Evolutionary conservation across 2,113 vertebrate species (phyloP), one percentile per base, ranked within the genome.

Genomic region (Ictalurus furcatus): DNA sequence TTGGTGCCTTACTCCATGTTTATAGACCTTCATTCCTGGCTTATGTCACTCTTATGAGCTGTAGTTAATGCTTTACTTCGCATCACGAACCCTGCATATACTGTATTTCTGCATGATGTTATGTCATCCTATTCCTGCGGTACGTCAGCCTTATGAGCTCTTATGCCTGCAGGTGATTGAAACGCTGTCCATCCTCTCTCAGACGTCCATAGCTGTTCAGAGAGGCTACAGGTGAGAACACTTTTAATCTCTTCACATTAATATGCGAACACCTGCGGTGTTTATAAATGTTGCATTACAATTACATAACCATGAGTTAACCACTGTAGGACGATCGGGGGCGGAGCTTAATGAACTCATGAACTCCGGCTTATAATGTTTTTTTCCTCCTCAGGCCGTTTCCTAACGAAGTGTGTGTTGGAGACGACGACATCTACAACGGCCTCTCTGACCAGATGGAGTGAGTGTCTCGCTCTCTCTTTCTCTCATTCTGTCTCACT

Each of bases 401-500:
- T 92, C 97, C 97, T 54, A 93, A 95, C 0, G 96, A 96, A 37
- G 96, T 95, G 6, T 95, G 92, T n/a, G 34, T 95, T 65, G 91
- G 94, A 1, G 97, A 99, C 13, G 97, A 99, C 0, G 97, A 98
- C 63, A 94, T 98, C 92, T 99, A 99, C 94, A 98, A 94, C 0
- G 97, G 97, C 65, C 95, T 99, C 28, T 98, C 98, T 0, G 98
- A 98, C 92, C 95, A 97, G 93, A 98, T 98, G 0, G 98, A 99
- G 98, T 99, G 92, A 97, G 97, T 94, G 37, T 85, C 8, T 61
- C 58, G 54, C 16, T 54, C 28, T 21, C n/a, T 40, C 69, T 4
- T 21, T 59, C 54, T 63, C 3, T 25, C 1, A 13, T 1, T 58
- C 52, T 44, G n/a, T 52, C 1, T 65, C 71, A 78, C 23, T 86